Base-by-base conservation (phyloP, 1,140 invertebrate species). In the Drosophila pandora region DNA sequence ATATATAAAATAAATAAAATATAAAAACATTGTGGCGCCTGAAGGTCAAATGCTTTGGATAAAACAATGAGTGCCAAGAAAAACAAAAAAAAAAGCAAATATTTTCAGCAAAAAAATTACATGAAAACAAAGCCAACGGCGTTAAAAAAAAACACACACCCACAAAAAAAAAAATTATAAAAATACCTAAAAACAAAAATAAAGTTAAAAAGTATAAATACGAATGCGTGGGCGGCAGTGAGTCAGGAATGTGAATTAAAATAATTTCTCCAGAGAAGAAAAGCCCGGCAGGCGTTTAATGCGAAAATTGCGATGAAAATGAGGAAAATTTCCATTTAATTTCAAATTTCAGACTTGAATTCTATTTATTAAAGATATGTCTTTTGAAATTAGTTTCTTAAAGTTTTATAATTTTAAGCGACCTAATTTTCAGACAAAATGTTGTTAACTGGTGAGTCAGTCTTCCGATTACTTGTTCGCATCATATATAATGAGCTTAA, bases 51-150 rank as follows among this genome's bases (percentile, higher is more conserved):
- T 25, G 0, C 32, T 23, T 9, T 8, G 25, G 13, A 43, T 39
- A 23, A 65, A 50, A 65, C 58, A 64, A 62, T 49, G 32, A 65
- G 45, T 59, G 34, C 48, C 30, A 13, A 13, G 3, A 3, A 21
- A 43, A 22, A 17, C 17, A 32, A 56, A 17, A 39, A 23, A 50
- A 30, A 34, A 28, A 64, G 17, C 22, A 75, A 77, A 53, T 54
- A 55, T 49, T 58, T 54, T 55, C 23, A 13, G 8, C 47, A 13
- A 28, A 49, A 67, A 71, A 73, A 55, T 73, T 70, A 70, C 55
- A 60, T 52, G 8, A 59, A 59, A 71, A 60, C 48, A 71, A 60
- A 60, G 39, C 54, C 67, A 22, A 43, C 3, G 67, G 56, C 56
- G 28, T 23, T 25, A 2, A 23, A 22, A 69, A 58, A 34, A 39